These are phyloP conservation scores for Dendrocincla fuliginosa DNA, from an alignment of 2,797 vertebrate genomes.

Conservation along the genomic window DNA sequence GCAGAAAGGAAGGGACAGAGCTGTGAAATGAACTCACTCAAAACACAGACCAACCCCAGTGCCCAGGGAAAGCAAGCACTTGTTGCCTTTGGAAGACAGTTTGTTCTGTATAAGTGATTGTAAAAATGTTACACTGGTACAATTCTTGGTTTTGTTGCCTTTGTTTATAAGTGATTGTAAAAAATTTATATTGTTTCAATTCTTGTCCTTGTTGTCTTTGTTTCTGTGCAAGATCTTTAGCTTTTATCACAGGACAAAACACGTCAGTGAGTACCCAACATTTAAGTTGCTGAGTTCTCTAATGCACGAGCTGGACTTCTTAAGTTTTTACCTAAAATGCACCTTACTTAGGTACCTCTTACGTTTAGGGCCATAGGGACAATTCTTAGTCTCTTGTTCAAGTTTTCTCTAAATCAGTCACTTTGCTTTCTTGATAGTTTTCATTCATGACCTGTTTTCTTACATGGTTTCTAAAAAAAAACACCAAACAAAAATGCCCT, in stretches of 20 bases:
- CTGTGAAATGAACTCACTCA: background rate
- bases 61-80: background rate
- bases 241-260: background rate
- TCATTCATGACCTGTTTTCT: background rate
- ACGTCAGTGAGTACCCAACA: background rate
- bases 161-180: background rate
- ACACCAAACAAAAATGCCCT: background rate
- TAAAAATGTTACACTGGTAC: background rate
- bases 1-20: background rate
- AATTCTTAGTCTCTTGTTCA: background rate
- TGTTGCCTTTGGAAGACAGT: background rate
- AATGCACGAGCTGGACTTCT: background rate
- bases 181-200: background rate
- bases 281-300: background rate
- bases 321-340: background rate
- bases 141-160: background rate
- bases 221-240: background rate
- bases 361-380: background rate
- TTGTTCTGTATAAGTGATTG: background rate
- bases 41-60: background rate
- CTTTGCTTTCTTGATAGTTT: background rate
- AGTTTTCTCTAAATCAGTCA: background rate
- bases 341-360: background rate
- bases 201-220: background rate
- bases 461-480: background rate